Evolutionary conservation across 2,797 vertebrate genomes (phyloP), one percentile per base, ranked within the genome.

Genomic region (Anas capensis): DNA sequence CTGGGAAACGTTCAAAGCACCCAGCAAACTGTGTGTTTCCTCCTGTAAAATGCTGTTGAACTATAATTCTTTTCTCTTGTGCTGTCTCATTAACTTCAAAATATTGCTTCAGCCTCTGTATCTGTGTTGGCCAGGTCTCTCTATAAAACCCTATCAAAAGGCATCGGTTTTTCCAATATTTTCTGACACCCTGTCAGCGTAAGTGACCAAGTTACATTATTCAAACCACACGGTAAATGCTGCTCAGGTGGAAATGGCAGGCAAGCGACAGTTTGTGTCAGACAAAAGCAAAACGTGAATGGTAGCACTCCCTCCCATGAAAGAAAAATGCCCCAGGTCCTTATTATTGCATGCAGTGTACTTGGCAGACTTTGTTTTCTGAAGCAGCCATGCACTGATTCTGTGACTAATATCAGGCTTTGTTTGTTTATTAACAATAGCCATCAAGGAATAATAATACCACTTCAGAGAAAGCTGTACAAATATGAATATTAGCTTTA

Each of bases 31-130:
- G 5, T 17, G 69, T 53, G 46, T 61, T 95, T 78, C 40, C 60
- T 95, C 60, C 70, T 49, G 88, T 72, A 93, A 94, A 86, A 58
- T 24, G 66, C 79, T 82, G 65, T 56, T 92, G 75, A 94, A 88
- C 81, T 69, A 85, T 60, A 95, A 76, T 31, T 75, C 56, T 83
- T 93, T 69, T 90, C 68, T 88, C 73, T 77, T 56, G 38, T 58
- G 38, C 72, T 70, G 42, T 85, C 86, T 93, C 81, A 83, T 83
- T 87, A 94, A 48, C 72, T 94, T 91, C 61, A 91, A 88, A 95
- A 94, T 94, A 85, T 72, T 81, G 73, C 61, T 91, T 95, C 80
- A 88, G 36, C 79, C 64, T 87, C 86, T 90, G 29, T 90, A 80
- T 86, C 75, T 71, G 29, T 48, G 24, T 71, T 66, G 66, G 44